Percentiles rank a stretch among this genome's conserved stretches.
Conservation (phyloP, 2,113 vertebrate genomes). For the Gavia stellata region DNA sequence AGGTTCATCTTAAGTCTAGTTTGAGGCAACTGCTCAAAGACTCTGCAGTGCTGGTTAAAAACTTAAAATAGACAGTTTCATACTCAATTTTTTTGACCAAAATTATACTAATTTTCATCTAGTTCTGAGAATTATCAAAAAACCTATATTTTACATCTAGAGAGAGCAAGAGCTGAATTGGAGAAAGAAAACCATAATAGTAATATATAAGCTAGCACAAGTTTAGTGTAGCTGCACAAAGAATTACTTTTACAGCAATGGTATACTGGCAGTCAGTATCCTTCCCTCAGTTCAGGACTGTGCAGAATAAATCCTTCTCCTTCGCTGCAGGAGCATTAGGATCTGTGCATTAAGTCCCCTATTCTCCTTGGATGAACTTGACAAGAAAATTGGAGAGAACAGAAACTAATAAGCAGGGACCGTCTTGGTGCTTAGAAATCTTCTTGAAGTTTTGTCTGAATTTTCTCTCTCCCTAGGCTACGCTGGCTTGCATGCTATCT, state of each 20-base stretch:
- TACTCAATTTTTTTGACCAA: not conserved
- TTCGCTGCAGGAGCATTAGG: not conserved
- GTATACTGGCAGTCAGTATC: not conserved
- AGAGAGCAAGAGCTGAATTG: not conserved
- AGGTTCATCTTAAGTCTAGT: not conserved
- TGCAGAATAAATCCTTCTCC: not conserved
- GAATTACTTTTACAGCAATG: not conserved
- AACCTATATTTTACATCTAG: not conserved
- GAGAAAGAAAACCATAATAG: not conserved
- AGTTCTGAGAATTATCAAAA: not conserved
- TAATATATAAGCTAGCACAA: not conserved
- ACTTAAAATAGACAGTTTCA: not conserved
- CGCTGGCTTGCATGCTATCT: rapidly evolving
- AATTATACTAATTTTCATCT: not conserved
- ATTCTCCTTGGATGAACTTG: not conserved
- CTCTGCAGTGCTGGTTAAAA: not conserved
- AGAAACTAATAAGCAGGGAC: not conserved
- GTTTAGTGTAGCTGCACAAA: not conserved
- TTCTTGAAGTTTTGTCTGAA: not conserved
- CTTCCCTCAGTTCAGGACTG: not conserved
- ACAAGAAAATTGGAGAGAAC: not conserved
- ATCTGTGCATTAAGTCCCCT: not conserved
- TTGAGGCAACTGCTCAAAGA: not conserved
- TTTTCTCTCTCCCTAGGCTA: not conserved
- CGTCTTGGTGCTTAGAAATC: not conserved